Evolutionary conservation across 2,888 invertebrate species (phyloP), one percentile per base, ranked within the genome.

Genomic region (Polyommatus icarus): DNA sequence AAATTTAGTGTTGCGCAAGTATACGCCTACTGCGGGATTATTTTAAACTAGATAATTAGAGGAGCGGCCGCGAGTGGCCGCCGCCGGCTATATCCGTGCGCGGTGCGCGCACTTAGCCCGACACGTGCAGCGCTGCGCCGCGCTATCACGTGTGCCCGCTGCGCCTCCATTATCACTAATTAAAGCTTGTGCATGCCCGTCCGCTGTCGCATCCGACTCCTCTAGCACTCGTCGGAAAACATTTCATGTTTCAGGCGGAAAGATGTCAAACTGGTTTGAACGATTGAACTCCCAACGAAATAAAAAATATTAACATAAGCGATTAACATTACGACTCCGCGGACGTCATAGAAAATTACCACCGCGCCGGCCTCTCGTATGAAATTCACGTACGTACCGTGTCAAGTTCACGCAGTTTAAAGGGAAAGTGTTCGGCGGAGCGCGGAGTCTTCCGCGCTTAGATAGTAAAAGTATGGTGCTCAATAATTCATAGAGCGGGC

Each of bases 1-100:
- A 86, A 88, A 88, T 88, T 90, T 59, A 78, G 89, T 91, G 92
- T 93, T 93, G 91, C 93, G 92, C 94, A 92, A 93, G 91, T 87
- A 90, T 86, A 89, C 91, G 91, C 91, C 91, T 89, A 91, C 91
- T 85, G 87, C 86, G 90, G 90, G 89, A 91, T 91, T 92, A 91
- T 91, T 93, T 92, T 89, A 88, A 91, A 90, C 89, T 89, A 90
- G 88, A 91, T 90, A 89, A 87, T 87, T 86, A 87, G 82, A 83
- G 84, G 85, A 84, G 84, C 85, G 87, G 89, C 82, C 87, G 79
- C 79, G 61, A 76, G 50, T 75, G 78, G 78, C 77, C 76, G 57
- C 83, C 83, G 83, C 82, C 77, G 75, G 83, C 83, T 84, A 83
- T 81, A 82, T 81, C 83, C 87, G 86, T 86, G 85, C 83, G 78